Percentiles rank a stretch among this genome's conserved stretches.
These are phyloP conservation scores for Pachypeltis micranthus DNA, from an alignment of 1,140 invertebrate species.

Conservation along the genomic window DNA sequence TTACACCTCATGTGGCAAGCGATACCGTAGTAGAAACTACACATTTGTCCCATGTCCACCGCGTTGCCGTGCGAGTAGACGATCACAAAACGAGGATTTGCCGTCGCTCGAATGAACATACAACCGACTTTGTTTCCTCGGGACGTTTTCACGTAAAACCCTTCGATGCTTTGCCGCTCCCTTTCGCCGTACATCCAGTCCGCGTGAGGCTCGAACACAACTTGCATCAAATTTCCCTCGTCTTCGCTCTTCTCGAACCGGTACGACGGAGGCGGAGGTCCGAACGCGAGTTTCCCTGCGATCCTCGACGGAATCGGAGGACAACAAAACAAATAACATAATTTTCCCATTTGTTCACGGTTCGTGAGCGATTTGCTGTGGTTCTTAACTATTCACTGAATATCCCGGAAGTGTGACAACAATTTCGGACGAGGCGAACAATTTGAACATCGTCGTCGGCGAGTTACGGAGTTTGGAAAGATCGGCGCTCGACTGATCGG, in stretches of 20 bases:
- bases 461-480: no score
- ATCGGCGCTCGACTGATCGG: no score
- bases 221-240: neutral
- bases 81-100: conserved; percentile 49
- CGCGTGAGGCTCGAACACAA: conserved; percentile 29
- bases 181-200: conserved; percentile 26
- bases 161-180: conserved; percentile 37
- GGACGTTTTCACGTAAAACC: conserved; percentile 40
- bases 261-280: conserved; percentile 61
- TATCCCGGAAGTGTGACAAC: no score
- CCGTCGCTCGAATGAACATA: conserved; percentile 48
- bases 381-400: no score
- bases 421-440: no score
- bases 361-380: no score
- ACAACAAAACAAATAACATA: conserved; percentile 51
- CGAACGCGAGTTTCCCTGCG: conserved; percentile 61
- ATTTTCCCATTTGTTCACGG: conserved; percentile 17
- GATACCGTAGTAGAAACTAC: conserved; percentile 53
- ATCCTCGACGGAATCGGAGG: conserved; percentile 62
- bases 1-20: conserved; percentile 57
- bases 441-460: no score
- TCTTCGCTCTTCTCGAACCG: conserved; percentile 34
- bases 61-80: conserved; percentile 64
- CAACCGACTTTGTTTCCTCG: conserved; percentile 52
- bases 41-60: conserved; percentile 56